Evolutionary conservation across 2,113 vertebrate genomes (phyloP), one percentile per base, ranked within the genome.

Genomic region (Pagrus major): DNA sequence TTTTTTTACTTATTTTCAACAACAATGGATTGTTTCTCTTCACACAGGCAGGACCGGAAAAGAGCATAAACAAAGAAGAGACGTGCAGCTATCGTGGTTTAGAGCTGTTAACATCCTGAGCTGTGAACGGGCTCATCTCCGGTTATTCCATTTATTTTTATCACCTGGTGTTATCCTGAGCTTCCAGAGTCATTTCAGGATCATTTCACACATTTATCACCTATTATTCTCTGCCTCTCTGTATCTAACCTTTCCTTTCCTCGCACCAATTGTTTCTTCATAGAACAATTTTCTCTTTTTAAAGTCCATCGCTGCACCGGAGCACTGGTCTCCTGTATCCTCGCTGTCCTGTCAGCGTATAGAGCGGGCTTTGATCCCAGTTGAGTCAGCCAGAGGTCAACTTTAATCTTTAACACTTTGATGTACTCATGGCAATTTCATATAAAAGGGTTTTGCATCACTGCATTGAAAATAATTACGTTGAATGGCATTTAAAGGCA

Each of bases 401-500:
- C 23, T 73, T 59, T 41, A 16, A 60, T 69, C 25, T 41, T 58
- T 21, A 23, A 68, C 39, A 39, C 65, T 41, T 51, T 25, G 25
- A 66, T 41, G 11, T 9, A 37, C 18, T 21, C 0, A 8, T 55
- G 27, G 21, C 27, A 16, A n/a, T 29, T 55, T 31, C 5, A 79
- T 23, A 44, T 25, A 6, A 9, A 63, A 3, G 15, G 25, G 23
- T 14, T 6, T 0, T 31, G 4, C 1, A 39, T 27, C 9, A 3
- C 2, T 29, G 4, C 2, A 14, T 21, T 5, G 8, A 60, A 41
- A 27, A 23, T 9, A 21, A 4, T 5, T 15, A 3, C 3, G 14
- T 2, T 49, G 14, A 52, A 21, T 49, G 41, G 9, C 29, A 37
- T 8, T 20, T 25, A 37, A 15, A 11, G 58, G 33, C 23, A n/a